phyloP scores from a whole-genome alignment of 2,113 vertebrate genomes.

The Boulengeromyrus knoepffleri region DNA sequence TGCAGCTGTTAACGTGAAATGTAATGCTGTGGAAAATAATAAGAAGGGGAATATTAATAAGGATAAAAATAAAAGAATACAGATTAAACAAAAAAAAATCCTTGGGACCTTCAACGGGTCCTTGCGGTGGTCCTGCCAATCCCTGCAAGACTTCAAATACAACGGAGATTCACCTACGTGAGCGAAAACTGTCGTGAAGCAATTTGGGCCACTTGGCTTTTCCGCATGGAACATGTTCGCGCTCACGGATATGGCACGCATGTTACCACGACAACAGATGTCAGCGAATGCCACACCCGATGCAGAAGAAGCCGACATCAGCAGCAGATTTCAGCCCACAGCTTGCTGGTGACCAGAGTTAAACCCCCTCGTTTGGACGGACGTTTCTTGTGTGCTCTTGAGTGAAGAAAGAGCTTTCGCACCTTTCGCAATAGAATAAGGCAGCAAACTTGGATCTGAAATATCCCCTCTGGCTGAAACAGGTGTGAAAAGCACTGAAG shows the following conservation, averaged over 20 bases:
- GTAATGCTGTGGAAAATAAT: neutral
- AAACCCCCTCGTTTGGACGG: neutral
- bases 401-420: neutral
- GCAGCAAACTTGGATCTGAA: neutral
- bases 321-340: neutral
- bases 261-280: neutral
- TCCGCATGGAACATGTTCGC: neutral
- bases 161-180: neutral
- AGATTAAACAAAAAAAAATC: neutral
- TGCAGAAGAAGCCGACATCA: neutral
- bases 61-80: neutral
- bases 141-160: neutral
- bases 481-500: neutral
- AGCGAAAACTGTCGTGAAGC: neutral
- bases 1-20: slow-evolving; percentile 14
- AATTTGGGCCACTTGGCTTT: neutral
- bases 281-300: neutral
- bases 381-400: neutral
- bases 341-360: neutral
- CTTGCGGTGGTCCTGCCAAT: neutral
- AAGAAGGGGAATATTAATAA: neutral
- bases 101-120: neutral
- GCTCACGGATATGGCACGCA: neutral
- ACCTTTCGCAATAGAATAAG: neutral
- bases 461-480: neutral